phyloP scores from a whole-genome alignment of 2,797 vertebrate genomes.

The Apogon talboti region DNA sequence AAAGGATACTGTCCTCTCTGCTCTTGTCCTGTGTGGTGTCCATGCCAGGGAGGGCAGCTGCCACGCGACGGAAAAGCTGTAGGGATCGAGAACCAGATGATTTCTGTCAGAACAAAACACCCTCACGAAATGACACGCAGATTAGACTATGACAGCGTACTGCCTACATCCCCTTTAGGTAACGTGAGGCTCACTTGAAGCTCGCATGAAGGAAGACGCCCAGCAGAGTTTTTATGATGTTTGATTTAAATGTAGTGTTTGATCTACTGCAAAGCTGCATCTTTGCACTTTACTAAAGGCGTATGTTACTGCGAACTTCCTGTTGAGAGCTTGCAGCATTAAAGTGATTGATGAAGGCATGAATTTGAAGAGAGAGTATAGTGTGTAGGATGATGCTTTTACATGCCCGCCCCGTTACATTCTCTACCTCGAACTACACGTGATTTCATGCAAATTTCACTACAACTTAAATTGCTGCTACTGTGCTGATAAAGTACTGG shows the following conservation, averaged over 20 bases:
- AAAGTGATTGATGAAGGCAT: constrained; percentile 38
- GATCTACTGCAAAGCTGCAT: no score
- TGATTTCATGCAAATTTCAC: constrained; percentile 59
- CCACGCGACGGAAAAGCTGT: constrained; percentile 98
- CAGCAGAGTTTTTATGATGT: constrained; percentile 43
- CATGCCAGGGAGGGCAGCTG: constrained; percentile 98
- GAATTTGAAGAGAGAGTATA: constrained; percentile 17
- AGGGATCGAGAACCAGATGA: constrained; percentile 45
- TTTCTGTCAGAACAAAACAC: constrained; percentile 39
- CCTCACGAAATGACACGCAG: constrained; percentile 16
- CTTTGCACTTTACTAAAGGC: constrained; percentile 12
- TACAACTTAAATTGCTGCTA: constrained; percentile 20
- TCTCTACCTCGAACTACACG: constrained; percentile 13
- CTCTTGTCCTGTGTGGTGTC: constrained; percentile 98
- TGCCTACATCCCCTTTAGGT: constrained; percentile 7
- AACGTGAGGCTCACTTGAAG: constrained; percentile 49
- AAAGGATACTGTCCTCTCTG: constrained; percentile 99
- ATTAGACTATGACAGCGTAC: not conserved
- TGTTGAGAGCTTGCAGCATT: constrained; percentile 40
- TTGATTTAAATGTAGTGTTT: constrained; percentile 37
- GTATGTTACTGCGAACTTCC: constrained; percentile 25
- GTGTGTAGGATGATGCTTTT: constrained; percentile 39
- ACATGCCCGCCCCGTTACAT: constrained; percentile 18
- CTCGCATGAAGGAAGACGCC: constrained; percentile 53
- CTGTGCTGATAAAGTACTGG: constrained; percentile 26